These are phyloP conservation scores for Mobula birostris DNA, from an alignment of 2,113 vertebrate species.

Conservation along the genomic window DNA sequence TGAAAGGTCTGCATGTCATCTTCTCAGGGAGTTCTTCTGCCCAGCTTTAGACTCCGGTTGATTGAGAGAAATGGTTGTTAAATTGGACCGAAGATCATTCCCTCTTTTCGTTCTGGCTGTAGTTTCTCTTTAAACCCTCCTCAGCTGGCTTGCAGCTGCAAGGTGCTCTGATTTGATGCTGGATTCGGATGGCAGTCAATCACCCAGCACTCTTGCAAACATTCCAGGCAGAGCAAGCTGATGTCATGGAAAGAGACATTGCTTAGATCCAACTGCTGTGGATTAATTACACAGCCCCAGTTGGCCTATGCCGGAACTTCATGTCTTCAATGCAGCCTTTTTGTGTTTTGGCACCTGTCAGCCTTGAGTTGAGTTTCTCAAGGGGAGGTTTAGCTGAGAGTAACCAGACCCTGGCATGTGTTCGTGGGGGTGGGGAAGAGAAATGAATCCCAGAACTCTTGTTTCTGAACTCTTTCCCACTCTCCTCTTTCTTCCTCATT, in stretches of 20 bases:
- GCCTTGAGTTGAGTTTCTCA: not conserved
- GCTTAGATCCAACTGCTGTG: not conserved
- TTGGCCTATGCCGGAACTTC: not conserved
- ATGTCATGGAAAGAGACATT: conserved; percentile 29
- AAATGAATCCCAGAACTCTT: not conserved
- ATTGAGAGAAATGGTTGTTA: conserved; percentile 26
- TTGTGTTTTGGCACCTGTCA: conserved; percentile 20
- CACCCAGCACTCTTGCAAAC: not conserved
- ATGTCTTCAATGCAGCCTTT: not conserved
- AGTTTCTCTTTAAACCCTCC: not conserved
- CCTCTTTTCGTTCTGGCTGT: not conserved
- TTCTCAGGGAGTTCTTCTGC: not conserved
- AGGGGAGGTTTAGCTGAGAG: conserved; percentile 4
- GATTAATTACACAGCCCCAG: conserved; percentile 9
- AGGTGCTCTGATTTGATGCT: not conserved
- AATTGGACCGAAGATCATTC: not conserved
- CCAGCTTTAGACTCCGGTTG: not conserved
- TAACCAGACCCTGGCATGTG: not conserved
- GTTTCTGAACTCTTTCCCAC: not conserved
- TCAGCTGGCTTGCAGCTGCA: conserved; percentile 26
- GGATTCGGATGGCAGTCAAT: not conserved
- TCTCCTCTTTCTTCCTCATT: not conserved
- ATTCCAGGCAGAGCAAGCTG: conserved; percentile 10
- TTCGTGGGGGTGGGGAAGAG: not conserved
- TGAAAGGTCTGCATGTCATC: not conserved